These are phyloP conservation scores for Enteromius viviparus DNA, from an alignment of 2,797 vertebrate species.

Conservation along the genomic window DNA sequence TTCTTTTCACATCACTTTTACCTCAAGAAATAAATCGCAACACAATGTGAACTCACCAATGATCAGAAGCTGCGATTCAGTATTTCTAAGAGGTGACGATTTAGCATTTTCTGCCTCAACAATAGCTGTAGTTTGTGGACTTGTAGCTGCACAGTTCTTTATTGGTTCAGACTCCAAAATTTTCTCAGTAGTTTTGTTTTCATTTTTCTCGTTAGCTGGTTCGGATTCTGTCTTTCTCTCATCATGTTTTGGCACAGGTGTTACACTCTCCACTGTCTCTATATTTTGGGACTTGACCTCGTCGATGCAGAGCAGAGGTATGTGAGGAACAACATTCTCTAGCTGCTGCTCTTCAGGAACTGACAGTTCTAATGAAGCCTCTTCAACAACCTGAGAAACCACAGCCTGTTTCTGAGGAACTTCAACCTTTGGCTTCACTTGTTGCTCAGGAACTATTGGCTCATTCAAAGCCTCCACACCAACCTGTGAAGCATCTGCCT, in stretches of 20 bases:
- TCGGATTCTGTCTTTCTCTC: slow-evolving; percentile 16
- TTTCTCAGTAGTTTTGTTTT: not conserved
- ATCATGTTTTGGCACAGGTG: slow-evolving; percentile 3
- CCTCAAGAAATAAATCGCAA: not conserved
- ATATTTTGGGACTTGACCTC: slow-evolving; percentile 14
- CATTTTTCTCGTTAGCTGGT: not conserved
- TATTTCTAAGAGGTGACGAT: slow-evolving; percentile 24
- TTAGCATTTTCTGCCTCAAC: not conserved
- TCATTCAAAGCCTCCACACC: not conserved
- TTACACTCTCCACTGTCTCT: slow-evolving; percentile 18
- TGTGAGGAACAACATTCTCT: not conserved
- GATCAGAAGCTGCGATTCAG: slow-evolving; percentile 51
- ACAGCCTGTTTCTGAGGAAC: not conserved
- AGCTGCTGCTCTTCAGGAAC: not conserved
- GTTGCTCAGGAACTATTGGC: slow-evolving; percentile 3
- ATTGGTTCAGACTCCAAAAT: slow-evolving; percentile 20
- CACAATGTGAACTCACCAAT: slow-evolving; percentile 57
- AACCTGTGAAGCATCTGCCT: slow-evolving; percentile 2
- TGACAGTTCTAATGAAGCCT: not conserved
- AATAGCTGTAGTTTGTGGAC: not conserved
- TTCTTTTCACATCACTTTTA: not conserved
- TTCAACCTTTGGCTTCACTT: not conserved
- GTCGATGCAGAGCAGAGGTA: slow-evolving; percentile 3
- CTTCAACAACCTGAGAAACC: not conserved
- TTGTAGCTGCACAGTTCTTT: not conserved